Evolutionary conservation across 2,888 invertebrate genomes (phyloP).

Genomic region (Lysandra coridon): DNA sequence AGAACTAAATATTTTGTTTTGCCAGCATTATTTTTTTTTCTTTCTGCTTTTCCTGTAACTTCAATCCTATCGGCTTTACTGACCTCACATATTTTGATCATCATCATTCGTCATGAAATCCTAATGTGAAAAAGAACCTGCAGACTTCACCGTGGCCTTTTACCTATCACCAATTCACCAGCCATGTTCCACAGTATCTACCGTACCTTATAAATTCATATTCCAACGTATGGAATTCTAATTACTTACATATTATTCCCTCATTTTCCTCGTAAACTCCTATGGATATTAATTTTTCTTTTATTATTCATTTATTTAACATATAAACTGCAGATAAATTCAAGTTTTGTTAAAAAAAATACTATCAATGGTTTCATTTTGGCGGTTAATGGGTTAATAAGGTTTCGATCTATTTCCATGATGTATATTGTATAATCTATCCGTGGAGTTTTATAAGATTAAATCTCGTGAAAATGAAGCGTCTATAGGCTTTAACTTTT

Average conservation of each 20-base stretch:
- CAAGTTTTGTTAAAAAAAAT: too few relatives aligned
- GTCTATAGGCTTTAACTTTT: not conserved
- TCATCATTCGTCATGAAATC: not conserved
- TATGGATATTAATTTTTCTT: not conserved
- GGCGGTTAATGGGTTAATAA: not conserved
- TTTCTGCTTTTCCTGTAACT: not conserved
- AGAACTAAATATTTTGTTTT: not conserved
- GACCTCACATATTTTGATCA: too few relatives aligned
- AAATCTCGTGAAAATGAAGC: not conserved
- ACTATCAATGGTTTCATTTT: too few relatives aligned
- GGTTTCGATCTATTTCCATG: not conserved
- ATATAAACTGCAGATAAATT: too few relatives aligned
- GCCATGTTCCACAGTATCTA: not conserved
- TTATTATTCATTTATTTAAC: too few relatives aligned
- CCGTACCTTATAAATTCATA: not conserved
- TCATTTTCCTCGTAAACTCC: not conserved
- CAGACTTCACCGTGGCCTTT: too few relatives aligned
- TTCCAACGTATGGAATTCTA: not conserved
- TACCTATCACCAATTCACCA: too few relatives aligned
- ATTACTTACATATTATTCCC: not conserved
- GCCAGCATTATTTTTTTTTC: not conserved
- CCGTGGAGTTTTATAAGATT: not conserved
- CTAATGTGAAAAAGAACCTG: too few relatives aligned
- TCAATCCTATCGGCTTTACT: not conserved
- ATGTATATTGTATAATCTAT: not conserved